Evolutionary conservation across 2,113 vertebrate genomes (phyloP), one percentile per base, ranked within the genome.

Genomic region (Rana temporaria): DNA sequence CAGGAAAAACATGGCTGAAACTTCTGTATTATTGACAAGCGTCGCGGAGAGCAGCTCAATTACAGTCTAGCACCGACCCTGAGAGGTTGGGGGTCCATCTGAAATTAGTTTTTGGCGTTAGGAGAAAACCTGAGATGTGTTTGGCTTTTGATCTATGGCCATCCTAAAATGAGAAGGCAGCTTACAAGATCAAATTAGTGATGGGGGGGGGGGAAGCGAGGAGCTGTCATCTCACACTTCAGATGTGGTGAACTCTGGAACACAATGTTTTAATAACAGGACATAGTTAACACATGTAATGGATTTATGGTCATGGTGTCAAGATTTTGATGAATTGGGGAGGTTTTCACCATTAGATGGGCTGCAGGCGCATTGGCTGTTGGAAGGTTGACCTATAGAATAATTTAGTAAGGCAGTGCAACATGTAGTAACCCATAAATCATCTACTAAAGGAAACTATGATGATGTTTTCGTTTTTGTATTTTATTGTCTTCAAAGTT

Each of bases 71-170:
- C 22, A 4, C 16, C 62, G 78, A 80, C 55, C 66, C 67, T 19
- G 18, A 12, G 53, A 60, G 59, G n/a, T 48, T 42, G 32, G 78
- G 19, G 77, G 71, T 74, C 71, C 71, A 20, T 55, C 55, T 74
- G 55, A 74, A 60, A 74, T 74, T 19, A 60, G 55, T 74, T 74
- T 72, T 66, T 63, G 65, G 62, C 66, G 42, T 66, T 32, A 8
- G 42, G 48, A 32, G 16, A 48, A 7, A 69, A 70, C 19, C 6
- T 69, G 66, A 69, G 66, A 69, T 19, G 66, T 80, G 55, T 60
- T 70, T 60, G 30, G 24, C 71, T 74, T 15, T 4, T 48, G 73
- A 76, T 76, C 73, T 76, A 76, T 76, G 11, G 48, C 59, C 24
- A 15, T 52, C 73, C 20, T 63, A 34, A 52, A 76, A 63, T 48